Conservation (phyloP, 2,113 vertebrate species). For the Gymnobelideus leadbeateri region DNA sequence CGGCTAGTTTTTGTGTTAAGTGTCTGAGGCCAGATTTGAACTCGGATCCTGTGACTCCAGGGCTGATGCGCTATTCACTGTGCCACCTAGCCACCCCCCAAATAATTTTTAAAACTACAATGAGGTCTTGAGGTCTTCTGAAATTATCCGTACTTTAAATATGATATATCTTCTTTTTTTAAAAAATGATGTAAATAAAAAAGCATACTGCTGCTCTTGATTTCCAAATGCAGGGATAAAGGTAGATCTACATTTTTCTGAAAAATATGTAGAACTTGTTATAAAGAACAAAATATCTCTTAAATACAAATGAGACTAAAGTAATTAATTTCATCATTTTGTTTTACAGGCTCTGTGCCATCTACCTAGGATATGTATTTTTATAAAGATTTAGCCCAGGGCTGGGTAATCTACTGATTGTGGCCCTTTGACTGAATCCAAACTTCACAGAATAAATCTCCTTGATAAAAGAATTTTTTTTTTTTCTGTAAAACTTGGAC, state of each 20-base stretch:
- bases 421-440: too few species aligned
- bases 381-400: neutral
- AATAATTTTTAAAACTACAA: conserved; percentile 71
- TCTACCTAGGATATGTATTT: conserved; percentile 25
- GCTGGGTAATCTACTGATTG: too few species aligned
- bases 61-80: too few species aligned
- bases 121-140: conserved; percentile 48
- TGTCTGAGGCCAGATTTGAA: too few species aligned
- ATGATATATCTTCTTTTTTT: conserved; percentile 51
- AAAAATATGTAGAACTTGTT: conserved; percentile 41
- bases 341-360: neutral
- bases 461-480: too few species aligned
- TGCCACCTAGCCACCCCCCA: neutral
- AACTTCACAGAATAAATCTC: too few species aligned
- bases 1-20: too few species aligned
- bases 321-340: conserved; percentile 34
- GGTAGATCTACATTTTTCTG: conserved; percentile 40
- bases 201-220: conserved; percentile 34
- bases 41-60: too few species aligned
- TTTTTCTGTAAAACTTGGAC: too few species aligned
- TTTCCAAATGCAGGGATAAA: conserved; percentile 53
- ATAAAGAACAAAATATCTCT: conserved; percentile 42
- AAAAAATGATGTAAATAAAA: conserved; percentile 23
- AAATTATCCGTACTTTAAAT: conserved; percentile 56
- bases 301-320: conserved; percentile 36